A percentile compares a stretch with the other conserved stretches of the same genome.
phyloP scores from a whole-genome alignment of 35 echinoderm and acorn worm species.

The Strongylocentrotus purpuratus region DNA sequence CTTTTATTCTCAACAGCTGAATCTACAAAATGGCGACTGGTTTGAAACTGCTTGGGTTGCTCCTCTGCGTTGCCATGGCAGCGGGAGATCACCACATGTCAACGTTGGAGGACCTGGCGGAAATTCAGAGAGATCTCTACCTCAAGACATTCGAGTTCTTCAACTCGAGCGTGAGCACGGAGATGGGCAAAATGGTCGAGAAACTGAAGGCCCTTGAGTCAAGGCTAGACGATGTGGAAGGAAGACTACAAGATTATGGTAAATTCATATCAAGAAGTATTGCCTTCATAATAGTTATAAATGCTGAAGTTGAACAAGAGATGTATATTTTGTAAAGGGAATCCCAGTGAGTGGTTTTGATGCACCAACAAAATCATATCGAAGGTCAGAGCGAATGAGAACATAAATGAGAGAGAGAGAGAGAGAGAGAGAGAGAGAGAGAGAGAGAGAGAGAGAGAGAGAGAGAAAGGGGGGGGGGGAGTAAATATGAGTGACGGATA shows the following conservation, averaged over 20 bases:
- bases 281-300: neutral
- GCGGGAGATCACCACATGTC: neutral
- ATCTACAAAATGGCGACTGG: neutral
- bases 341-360: no score
- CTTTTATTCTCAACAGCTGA: neutral
- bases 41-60: neutral
- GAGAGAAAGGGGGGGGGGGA: no score
- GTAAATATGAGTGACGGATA: no score
- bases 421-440: no score
- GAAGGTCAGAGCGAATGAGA: no score
- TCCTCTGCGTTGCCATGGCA: slow-evolving; percentile 28
- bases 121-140: slow-evolving; percentile 18
- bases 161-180: neutral
- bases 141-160: slow-evolving; percentile 22
- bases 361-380: no score
- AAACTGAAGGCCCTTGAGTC: slow-evolving; percentile 15
- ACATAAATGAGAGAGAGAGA: no score
- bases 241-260: slow-evolving; percentile 8
- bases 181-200: slow-evolving; percentile 7
- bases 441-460: no score
- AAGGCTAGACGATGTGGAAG: slow-evolving; percentile 31
- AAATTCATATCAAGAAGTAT: neutral
- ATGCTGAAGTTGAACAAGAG: neutral
- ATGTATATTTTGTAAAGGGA: no score
- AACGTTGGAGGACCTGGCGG: slow-evolving; percentile 16